phyloP scores from a whole-genome alignment of 2,797 vertebrate species.

The Coregonus ussuriensis region DNA sequence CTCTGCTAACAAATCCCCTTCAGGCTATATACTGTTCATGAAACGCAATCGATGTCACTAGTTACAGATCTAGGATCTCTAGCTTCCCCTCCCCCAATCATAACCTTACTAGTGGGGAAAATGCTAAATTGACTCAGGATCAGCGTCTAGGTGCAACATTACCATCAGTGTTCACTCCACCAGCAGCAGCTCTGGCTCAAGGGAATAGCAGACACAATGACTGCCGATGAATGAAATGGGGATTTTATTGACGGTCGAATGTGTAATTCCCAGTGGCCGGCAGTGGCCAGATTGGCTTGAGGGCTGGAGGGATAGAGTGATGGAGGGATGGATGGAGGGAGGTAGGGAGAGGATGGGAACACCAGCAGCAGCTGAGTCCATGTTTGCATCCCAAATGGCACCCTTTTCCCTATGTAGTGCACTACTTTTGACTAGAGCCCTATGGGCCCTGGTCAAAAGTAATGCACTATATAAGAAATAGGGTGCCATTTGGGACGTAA shows the following conservation, averaged over 20 bases:
- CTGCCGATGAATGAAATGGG: background rate
- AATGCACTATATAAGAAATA: background rate
- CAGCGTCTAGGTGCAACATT: no score
- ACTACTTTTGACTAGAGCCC: background rate
- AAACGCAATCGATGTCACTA: background rate
- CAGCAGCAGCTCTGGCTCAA: background rate
- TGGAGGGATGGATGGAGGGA: background rate
- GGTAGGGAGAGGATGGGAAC: background rate
- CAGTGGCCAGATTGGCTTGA: background rate
- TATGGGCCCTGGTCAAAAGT: background rate
- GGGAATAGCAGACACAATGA: background rate
- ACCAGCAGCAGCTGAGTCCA: constrained; percentile 8
- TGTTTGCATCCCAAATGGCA: background rate
- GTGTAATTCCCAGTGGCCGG: background rate
- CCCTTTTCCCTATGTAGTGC: background rate
- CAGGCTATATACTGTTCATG: background rate
- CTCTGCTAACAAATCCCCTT: background rate
- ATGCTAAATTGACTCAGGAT: background rate
- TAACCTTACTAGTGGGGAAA: background rate
- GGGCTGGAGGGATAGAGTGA: background rate
- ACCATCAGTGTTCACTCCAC: no score
- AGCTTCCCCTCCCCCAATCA: background rate
- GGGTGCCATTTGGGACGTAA: background rate
- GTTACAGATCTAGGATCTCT: background rate
- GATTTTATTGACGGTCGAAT: background rate